Evolutionary conservation across 2,888 invertebrate genomes (phyloP).

Genomic region (Chaetogeoica ovagalla): DNA sequence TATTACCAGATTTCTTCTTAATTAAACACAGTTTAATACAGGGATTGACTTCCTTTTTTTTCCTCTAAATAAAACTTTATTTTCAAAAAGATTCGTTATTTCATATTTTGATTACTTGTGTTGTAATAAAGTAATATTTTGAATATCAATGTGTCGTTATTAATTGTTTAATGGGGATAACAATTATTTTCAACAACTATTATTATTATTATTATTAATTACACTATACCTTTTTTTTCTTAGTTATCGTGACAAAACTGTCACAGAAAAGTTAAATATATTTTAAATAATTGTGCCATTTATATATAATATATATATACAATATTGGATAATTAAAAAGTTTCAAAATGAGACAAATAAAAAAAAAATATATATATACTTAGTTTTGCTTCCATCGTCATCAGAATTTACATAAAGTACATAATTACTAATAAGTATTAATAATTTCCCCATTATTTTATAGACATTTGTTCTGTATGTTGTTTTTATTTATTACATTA

Average conservation of each 20-base stretch:
- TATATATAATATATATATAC: background rate
- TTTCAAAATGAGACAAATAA: background rate
- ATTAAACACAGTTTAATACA: background rate
- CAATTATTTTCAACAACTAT: background rate
- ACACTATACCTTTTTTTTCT: background rate
- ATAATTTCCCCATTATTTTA: background rate
- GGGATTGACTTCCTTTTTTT: background rate
- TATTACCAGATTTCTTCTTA: background rate
- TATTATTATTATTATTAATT: background rate
- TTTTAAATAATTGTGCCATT: slow-evolving; percentile 33
- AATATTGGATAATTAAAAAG: background rate
- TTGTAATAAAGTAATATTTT: background rate
- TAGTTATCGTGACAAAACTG: background rate
- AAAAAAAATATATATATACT: background rate
- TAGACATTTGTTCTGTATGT: background rate
- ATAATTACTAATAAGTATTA: background rate
- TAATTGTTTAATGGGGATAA: background rate
- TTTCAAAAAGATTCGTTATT: background rate
- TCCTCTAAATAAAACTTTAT: background rate
- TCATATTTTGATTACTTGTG: background rate
- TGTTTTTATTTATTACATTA: slow-evolving; percentile 7
- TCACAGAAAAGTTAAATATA: background rate
- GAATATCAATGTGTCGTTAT: too few species aligned
- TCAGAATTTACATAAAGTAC: background rate
- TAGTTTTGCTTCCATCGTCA: background rate